Conservation (phyloP, 2,797 vertebrate genomes). For the Esox lucius region DNA sequence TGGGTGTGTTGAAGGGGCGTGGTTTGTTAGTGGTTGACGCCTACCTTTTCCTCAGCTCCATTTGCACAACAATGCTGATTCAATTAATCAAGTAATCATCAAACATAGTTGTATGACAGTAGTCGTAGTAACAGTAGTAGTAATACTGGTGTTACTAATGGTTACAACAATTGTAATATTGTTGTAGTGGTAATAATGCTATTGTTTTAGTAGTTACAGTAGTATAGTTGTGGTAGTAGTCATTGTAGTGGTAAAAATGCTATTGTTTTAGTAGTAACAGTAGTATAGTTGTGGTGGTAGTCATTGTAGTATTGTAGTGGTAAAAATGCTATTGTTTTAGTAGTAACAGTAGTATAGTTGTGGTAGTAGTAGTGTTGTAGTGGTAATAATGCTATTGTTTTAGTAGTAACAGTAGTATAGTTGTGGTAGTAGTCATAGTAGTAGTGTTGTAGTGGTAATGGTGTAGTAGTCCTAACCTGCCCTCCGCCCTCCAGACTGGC, state of each 20-base stretch:
- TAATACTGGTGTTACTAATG: background rate
- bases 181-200: background rate
- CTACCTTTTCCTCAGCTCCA: constrained; percentile 30
- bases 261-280: background rate
- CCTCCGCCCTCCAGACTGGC: constrained; percentile 83
- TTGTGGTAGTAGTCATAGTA: background rate
- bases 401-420: background rate
- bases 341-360: background rate
- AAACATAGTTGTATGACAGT: background rate
- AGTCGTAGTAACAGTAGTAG: background rate
- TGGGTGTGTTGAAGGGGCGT: constrained; percentile 26
- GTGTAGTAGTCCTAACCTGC: background rate
- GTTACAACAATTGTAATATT: accelerated
- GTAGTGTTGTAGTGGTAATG: background rate
- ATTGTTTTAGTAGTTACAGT: background rate
- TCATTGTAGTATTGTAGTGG: background rate
- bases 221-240: background rate
- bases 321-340: no score
- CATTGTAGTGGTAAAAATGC: background rate
- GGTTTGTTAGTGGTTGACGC: constrained; percentile 30
- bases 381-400: no score
- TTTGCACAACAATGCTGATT: background rate
- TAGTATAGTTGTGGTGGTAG: background rate
- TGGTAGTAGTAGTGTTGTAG: background rate
- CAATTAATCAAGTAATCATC: background rate